Evolutionary conservation across 1,140 invertebrate genomes (phyloP).

Genomic region (Triops cancriformis): DNA sequence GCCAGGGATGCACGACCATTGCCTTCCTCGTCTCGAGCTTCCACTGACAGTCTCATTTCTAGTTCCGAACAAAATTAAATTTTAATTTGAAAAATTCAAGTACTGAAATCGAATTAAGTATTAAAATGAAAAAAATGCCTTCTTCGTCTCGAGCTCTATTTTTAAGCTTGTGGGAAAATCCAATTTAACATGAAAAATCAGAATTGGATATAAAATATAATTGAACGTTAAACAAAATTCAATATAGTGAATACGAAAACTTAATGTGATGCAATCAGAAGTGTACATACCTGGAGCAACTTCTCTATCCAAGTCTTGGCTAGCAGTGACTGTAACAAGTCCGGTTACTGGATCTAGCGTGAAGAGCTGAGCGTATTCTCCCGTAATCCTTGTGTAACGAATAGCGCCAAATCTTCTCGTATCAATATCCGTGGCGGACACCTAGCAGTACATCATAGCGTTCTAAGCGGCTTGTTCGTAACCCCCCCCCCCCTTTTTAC

Average conservation of each 20-base stretch:
- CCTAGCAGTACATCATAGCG: conserved; percentile 34
- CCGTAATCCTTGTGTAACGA: conserved; percentile 64
- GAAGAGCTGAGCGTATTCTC: conserved; percentile 63
- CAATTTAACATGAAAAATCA: no score
- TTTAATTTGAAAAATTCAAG: not conserved
- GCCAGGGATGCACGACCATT: conserved; percentile 58
- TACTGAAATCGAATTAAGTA: not conserved
- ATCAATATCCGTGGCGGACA: conserved; percentile 63
- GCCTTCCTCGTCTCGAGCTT: conserved; percentile 76
- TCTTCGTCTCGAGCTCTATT: no score
- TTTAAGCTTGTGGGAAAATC: no score
- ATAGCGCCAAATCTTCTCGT: conserved; percentile 59
- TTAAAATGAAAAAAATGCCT: no score
- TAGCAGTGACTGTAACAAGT: conserved; percentile 63
- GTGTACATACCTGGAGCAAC: conserved; percentile 45
- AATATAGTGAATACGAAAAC: not conserved
- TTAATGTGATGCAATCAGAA: not conserved
- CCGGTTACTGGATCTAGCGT: conserved; percentile 68
- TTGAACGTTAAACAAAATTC: no score
- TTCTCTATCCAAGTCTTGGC: conserved; percentile 71
- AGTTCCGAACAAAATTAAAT: not conserved
- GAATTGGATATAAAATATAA: no score
- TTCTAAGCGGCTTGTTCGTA: conserved; percentile 23
- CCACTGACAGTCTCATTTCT: conserved; percentile 44
- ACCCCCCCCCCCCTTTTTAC: conserved; percentile 41